Evolutionary conservation across 2,113 vertebrate genomes (phyloP).

Genomic region (Rhegmatorhina hoffmannsi): DNA sequence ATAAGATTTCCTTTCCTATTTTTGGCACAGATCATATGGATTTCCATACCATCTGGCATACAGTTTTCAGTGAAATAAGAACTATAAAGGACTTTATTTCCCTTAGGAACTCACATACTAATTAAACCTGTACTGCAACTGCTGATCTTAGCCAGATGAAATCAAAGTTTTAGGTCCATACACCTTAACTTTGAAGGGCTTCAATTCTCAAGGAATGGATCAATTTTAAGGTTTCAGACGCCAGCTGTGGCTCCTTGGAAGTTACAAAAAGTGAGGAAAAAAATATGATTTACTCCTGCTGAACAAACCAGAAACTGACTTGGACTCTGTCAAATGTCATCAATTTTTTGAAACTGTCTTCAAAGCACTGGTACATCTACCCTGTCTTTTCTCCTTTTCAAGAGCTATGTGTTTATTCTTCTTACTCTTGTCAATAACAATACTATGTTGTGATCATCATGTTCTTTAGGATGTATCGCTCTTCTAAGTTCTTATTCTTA

Average conservation of each 20-base stretch:
- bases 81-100: constrained; percentile 29
- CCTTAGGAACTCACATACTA: constrained; percentile 15
- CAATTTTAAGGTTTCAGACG: constrained; percentile 13
- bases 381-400: not conserved
- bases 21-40: not conserved
- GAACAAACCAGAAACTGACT: not conserved
- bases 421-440: not conserved
- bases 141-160: constrained; percentile 41
- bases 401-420: not conserved
- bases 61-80: constrained; percentile 11
- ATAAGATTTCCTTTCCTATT: not conserved
- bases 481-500: not conserved
- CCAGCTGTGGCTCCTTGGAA: constrained; percentile 17
- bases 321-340: not conserved
- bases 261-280: not conserved
- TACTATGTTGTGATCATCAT: not conserved
- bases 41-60: constrained; percentile 47
- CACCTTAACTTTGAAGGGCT: constrained; percentile 16
- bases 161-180: constrained; percentile 12
- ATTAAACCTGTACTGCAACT: constrained; percentile 16
- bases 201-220: not conserved
- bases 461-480: not conserved
- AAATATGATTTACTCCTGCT: constrained; percentile 3
- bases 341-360: constrained; percentile 9
- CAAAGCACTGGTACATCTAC: not conserved